phyloP scores from a whole-genome alignment of 1,140 invertebrate genomes.

The Palaemon carinicauda region DNA sequence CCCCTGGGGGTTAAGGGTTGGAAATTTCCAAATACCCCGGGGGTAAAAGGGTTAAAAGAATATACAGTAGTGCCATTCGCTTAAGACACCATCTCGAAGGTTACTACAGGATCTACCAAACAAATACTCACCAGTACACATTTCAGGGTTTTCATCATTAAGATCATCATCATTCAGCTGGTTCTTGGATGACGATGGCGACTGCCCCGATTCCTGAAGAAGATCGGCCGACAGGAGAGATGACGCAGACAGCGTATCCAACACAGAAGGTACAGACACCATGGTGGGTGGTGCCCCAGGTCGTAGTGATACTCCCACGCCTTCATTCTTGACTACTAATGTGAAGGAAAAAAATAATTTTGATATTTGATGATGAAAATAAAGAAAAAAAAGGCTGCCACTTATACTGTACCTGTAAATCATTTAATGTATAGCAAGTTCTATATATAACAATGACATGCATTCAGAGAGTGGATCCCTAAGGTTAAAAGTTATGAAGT shows the following conservation, averaged over 20 bases:
- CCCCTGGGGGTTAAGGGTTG: too few species aligned
- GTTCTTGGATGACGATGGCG: constrained; percentile 31
- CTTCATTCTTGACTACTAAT: constrained; percentile 30
- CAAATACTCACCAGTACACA: constrained; percentile 29
- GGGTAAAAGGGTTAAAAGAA: too few species aligned
- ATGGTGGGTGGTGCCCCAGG: constrained; percentile 57
- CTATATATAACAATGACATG: too few species aligned
- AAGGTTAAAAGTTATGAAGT: too few species aligned
- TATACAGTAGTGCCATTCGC: too few species aligned
- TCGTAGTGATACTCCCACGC: constrained; percentile 50
- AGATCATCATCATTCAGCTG: constrained; percentile 37
- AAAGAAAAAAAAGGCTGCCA: too few species aligned
- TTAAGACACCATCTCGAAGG: neutral
- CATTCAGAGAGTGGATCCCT: too few species aligned
- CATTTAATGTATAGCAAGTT: too few species aligned
- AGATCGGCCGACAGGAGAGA: constrained; percentile 18
- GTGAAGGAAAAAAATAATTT: neutral
- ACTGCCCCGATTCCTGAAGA: constrained; percentile 17
- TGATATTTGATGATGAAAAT: too few species aligned
- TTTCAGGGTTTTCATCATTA: constrained; percentile 45
- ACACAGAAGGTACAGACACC: constrained; percentile 58
- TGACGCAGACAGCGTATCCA: constrained; percentile 52
- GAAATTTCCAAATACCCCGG: too few species aligned
- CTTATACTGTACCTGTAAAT: too few species aligned
- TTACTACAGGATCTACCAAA: neutral